A percentile compares a stretch with the other conserved stretches of the same genome.
phyloP scores from a whole-genome alignment of 2,113 vertebrate species.

The Bubalus kerabau region DNA sequence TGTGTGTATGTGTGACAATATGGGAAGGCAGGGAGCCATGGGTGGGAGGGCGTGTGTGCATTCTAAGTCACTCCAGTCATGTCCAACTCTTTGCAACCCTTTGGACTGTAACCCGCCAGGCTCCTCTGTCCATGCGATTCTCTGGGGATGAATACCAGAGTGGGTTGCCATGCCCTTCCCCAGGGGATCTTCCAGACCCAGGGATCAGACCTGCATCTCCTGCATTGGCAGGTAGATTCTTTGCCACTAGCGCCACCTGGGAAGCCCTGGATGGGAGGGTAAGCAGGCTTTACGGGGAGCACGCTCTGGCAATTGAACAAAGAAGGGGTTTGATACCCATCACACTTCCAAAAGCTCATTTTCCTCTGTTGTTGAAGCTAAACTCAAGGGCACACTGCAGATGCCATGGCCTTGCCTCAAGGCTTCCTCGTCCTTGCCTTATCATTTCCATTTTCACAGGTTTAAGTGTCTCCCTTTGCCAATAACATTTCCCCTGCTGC shows the following conservation, averaged over 20 bases:
- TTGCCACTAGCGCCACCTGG: not conserved
- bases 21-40: not conserved
- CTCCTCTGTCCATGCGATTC: not conserved
- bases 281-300: not conserved
- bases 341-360: not conserved
- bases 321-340: not conserved
- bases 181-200: not conserved
- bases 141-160: not conserved
- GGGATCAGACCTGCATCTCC: not conserved
- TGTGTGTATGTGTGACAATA: not conserved
- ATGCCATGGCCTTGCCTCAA: not conserved
- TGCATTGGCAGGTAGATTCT: not conserved
- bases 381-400: not conserved
- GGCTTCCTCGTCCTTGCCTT: not conserved
- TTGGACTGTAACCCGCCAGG: not conserved
- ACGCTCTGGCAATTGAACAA: not conserved
- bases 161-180: not conserved
- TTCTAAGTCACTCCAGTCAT: not conserved
- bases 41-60: accelerated
- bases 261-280: too few relatives aligned
- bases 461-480: conserved; percentile 30
- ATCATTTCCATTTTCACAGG: not conserved
- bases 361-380: not conserved
- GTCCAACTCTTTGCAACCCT: not conserved
- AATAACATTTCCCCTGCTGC: not conserved